A percentile compares a stretch with the other conserved stretches of the same genome.
Conservation (phyloP, 2,113 vertebrate genomes). For the Silurus glanis region DNA sequence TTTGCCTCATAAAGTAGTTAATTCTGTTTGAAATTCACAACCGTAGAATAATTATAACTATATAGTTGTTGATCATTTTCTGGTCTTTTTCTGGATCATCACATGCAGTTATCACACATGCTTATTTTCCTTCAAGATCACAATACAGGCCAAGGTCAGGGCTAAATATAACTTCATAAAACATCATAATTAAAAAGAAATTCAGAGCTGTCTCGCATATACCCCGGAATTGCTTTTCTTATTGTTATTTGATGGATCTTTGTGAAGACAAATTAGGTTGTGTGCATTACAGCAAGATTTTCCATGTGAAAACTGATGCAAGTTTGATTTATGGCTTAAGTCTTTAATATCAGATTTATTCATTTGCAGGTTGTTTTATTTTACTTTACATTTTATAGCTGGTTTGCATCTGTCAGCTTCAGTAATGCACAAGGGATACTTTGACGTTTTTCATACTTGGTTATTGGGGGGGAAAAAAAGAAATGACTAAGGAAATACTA, state of each 20-base stretch:
- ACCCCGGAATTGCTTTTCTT: slow-evolving; percentile 77
- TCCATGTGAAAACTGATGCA: background rate
- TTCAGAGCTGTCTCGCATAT: slow-evolving; percentile 79
- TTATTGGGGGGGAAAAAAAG: background rate
- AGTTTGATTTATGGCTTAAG: background rate
- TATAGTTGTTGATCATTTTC: background rate
- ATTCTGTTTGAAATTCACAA: background rate
- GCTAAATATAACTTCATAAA: background rate
- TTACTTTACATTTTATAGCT: background rate
- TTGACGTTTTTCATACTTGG: background rate
- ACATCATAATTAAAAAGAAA: slow-evolving; percentile 57
- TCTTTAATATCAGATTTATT: background rate
- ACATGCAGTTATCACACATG: background rate
- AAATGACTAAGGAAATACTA: background rate
- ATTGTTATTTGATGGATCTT: slow-evolving; percentile 81
- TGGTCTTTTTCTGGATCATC: background rate
- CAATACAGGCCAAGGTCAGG: background rate
- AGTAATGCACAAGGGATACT: background rate
- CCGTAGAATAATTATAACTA: background rate
- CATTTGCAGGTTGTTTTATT: background rate
- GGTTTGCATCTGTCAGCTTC: background rate
- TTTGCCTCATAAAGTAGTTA: background rate
- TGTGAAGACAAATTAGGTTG: slow-evolving; percentile 44
- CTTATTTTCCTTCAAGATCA: background rate
- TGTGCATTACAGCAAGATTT: background rate